Evolutionary conservation across 1,140 invertebrate genomes (phyloP).

Genomic region (Andrena cerasifolii): DNA sequence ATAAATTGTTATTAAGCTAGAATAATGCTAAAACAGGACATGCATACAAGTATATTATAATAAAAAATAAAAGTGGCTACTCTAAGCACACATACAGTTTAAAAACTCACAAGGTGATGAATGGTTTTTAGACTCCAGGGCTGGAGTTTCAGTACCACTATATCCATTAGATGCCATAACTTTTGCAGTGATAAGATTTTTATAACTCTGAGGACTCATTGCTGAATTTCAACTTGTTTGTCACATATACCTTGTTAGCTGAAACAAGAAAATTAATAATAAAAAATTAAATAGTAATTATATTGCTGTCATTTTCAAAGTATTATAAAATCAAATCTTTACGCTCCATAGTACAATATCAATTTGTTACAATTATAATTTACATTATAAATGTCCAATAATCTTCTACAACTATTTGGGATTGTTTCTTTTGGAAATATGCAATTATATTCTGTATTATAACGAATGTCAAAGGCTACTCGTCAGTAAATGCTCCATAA

Average conservation of each 20-base stretch:
- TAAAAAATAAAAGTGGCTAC: conserved; percentile 75
- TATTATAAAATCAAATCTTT: neutral
- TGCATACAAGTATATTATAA: conserved; percentile 26
- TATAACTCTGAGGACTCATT: conserved; percentile 80
- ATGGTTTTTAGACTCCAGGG: conserved; percentile 75
- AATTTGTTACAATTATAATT: neutral
- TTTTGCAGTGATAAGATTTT: conserved; percentile 75
- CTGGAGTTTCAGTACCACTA: conserved; percentile 58
- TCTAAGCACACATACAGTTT: conserved; percentile 81
- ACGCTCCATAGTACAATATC: neutral
- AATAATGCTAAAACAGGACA: neutral
- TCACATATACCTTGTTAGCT: neutral
- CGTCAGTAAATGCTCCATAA: no score
- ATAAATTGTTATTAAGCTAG: neutral
- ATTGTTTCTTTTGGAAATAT: neutral
- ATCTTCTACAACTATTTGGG: no score
- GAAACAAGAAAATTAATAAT: conserved; percentile 1
- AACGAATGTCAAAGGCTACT: conserved; percentile 57
- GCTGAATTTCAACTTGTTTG: conserved; percentile 43
- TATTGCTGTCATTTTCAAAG: neutral
- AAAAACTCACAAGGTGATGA: conserved; percentile 82
- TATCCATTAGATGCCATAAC: conserved; percentile 80
- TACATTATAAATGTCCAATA: no score
- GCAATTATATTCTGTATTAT: conserved; percentile 26
- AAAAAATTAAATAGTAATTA: conserved; percentile 1